phyloP scores from a whole-genome alignment of 2,888 invertebrate species.

The Chrysotoxum bicinctum region DNA sequence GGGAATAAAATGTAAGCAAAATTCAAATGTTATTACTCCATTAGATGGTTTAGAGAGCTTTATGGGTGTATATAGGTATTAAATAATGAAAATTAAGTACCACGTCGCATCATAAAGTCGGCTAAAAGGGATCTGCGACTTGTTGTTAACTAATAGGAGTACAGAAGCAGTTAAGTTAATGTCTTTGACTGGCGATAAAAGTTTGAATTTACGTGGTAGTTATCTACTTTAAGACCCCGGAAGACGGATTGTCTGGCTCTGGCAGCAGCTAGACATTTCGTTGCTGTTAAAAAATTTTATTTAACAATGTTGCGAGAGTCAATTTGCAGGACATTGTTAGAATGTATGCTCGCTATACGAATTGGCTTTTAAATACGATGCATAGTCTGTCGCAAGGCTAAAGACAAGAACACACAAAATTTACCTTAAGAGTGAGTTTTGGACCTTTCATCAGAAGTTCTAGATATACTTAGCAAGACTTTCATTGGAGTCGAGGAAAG shows the following conservation, averaged over 20 bases:
- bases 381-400: background rate
- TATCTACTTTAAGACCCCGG: constrained; percentile 12
- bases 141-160: constrained; percentile 40
- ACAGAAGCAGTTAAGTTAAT: constrained; percentile 48
- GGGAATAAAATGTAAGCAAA: constrained; percentile 39
- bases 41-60: background rate
- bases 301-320: constrained; percentile 36
- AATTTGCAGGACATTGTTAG: background rate
- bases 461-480: too few relatives aligned
- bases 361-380: background rate
- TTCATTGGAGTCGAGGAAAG: too few relatives aligned
- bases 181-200: constrained; percentile 58
- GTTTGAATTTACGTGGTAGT: constrained; percentile 51
- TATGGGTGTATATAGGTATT: background rate
- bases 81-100: constrained; percentile 58
- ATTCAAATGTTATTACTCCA: constrained; percentile 60
- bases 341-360: background rate
- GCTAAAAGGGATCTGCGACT: constrained; percentile 19
- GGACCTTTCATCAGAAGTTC: too few relatives aligned
- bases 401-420: too few relatives aligned
- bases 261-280: background rate
- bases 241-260: constrained; percentile 42
- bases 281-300: constrained; percentile 4
- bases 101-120: constrained; percentile 45
- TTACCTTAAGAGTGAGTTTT: too few relatives aligned